These are phyloP conservation scores for Dendrolimus kikuchii DNA, from an alignment of 1,140 invertebrate species.

Conservation along the genomic window DNA sequence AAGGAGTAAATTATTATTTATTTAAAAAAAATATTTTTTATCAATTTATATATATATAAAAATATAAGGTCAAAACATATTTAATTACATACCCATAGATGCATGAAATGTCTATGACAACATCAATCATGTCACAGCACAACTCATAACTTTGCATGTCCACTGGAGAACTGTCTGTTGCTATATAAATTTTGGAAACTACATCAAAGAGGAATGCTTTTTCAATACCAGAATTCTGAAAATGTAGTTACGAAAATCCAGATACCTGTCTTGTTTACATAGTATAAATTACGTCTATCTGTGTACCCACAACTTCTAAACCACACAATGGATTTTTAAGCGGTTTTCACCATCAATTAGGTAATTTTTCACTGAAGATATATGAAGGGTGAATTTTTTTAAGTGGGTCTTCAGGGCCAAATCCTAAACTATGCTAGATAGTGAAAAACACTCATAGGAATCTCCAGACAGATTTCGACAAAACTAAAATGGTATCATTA, in stretches of 20 bases:
- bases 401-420: too few species aligned
- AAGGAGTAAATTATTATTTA: background rate
- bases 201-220: conserved; percentile 99
- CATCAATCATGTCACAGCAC: conserved; percentile 99
- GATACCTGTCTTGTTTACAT: too few species aligned
- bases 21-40: background rate
- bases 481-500: too few species aligned
- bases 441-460: too few species aligned
- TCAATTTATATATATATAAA: conserved; percentile 3
- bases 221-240: conserved; percentile 97
- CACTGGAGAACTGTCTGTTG: conserved; percentile 98
- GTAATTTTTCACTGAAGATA: too few species aligned
- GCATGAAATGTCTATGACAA: conserved; percentile 98
- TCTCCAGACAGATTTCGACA: too few species aligned
- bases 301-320: too few species aligned
- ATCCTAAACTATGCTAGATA: too few species aligned
- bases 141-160: conserved; percentile 99
- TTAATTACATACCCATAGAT: conserved; percentile 91
- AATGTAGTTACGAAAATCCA: conserved; percentile 23
- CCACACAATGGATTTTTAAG: too few species aligned
- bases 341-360: too few species aligned
- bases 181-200: conserved; percentile 99
- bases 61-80: conserved; percentile 8
- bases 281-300: too few species aligned
- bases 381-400: too few species aligned